These are phyloP conservation scores for Sinotaia quadrata DNA, from an alignment of 2,888 invertebrate species.

Conservation along the genomic window DNA sequence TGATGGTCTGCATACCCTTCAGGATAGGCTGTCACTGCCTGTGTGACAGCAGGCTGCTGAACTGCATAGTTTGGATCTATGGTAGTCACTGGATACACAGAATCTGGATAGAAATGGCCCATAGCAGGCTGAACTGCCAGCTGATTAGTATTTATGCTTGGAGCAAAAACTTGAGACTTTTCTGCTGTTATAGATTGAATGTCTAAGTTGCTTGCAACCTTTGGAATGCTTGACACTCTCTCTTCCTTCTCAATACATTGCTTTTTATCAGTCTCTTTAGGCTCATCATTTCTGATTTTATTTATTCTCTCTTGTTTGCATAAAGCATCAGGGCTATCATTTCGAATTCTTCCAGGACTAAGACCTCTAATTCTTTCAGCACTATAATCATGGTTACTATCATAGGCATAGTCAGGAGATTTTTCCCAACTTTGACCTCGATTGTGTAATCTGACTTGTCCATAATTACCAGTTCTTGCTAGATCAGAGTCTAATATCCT, in stretches of 20 bases:
- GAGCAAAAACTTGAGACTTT: neutral
- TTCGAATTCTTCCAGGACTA: neutral
- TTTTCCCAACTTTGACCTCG: neutral
- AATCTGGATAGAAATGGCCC: neutral
- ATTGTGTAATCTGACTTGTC: too few species aligned
- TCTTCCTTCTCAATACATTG: neutral
- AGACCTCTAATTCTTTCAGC: neutral
- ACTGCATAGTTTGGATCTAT: neutral
- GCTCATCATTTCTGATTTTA: neutral
- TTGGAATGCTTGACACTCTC: neutral
- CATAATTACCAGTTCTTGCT: too few species aligned
- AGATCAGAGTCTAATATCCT: too few species aligned
- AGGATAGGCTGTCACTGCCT: neutral
- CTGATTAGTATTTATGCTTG: neutral
- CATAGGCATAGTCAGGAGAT: neutral
- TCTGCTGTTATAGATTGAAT: neutral
- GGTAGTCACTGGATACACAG: neutral
- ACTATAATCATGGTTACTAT: neutral
- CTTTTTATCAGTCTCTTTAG: too few species aligned
- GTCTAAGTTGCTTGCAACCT: neutral
- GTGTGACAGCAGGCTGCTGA: too few species aligned
- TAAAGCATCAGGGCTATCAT: too few species aligned
- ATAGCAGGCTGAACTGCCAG: neutral
- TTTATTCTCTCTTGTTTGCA: neutral
- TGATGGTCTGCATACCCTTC: conserved; percentile 7